Evolutionary conservation across 2,113 vertebrate species (phyloP).

Genomic region (Eleginops maclovinus): DNA sequence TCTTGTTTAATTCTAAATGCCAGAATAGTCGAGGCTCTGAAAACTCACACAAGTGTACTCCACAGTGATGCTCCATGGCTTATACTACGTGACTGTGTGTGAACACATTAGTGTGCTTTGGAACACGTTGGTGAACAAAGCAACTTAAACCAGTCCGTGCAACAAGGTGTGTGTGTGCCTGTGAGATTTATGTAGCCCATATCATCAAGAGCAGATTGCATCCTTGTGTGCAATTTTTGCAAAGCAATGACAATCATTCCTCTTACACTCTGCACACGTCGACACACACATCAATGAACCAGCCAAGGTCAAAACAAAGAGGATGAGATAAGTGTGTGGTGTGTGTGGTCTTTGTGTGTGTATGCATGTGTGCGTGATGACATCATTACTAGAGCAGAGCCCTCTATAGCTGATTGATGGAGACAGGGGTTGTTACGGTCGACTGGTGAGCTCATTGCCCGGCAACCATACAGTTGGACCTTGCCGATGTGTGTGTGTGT

Average conservation of each 20-base stretch:
- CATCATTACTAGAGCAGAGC: constrained; percentile 75
- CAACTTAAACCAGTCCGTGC: background rate
- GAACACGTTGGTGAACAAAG: constrained; percentile 15
- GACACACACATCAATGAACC: constrained; percentile 26
- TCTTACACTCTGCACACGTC: constrained; percentile 11
- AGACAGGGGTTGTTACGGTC: constrained; percentile 66
- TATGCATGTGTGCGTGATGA: constrained; percentile 51
- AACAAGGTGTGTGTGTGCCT: background rate
- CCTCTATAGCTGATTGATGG: constrained; percentile 72
- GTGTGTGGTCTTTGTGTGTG: constrained; percentile 16
- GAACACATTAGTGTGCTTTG: constrained; percentile 29
- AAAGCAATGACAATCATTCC: constrained; percentile 52
- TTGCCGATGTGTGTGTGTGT: constrained; percentile 24
- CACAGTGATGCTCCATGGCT: background rate
- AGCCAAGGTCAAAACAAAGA: constrained; percentile 69
- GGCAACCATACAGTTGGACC: constrained; percentile 66
- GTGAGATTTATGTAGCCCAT: constrained; percentile 32
- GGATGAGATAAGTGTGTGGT: constrained; percentile 50
- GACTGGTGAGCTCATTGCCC: constrained; percentile 68
- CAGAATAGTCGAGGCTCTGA: background rate
- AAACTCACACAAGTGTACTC: background rate
- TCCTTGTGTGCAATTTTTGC: constrained; percentile 32
- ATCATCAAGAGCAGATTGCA: constrained; percentile 36
- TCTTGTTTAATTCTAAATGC: background rate
- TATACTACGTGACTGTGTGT: background rate